Evolutionary conservation across 2,797 vertebrate genomes (phyloP).

Genomic region (Acipenser ruthenus): DNA sequence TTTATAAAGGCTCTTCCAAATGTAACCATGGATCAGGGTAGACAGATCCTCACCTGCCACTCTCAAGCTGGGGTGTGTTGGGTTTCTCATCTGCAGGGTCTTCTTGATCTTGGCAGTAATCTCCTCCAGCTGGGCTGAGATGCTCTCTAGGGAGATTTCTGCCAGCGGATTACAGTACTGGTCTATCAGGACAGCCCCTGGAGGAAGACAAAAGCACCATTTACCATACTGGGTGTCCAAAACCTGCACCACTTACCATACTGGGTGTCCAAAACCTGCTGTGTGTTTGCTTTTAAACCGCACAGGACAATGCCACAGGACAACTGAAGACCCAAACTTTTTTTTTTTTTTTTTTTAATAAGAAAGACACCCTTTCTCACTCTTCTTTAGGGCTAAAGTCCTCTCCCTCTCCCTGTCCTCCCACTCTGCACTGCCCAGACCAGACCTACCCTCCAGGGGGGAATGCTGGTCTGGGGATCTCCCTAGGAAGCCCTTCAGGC

Average conservation of each 20-base stretch:
- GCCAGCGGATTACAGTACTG: conserved; percentile 93
- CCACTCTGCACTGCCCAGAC: neutral
- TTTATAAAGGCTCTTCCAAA: too few species aligned
- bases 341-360: too few species aligned
- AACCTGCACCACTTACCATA: too few species aligned
- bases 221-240: too few species aligned
- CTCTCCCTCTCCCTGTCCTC: too few species aligned
- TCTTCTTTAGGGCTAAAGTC: too few species aligned
- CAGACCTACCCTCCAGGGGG: conserved; percentile 73
- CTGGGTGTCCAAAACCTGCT: too few species aligned
- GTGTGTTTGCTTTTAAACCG: too few species aligned
- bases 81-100: conserved; percentile 70
- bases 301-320: too few species aligned
- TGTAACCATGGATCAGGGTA: too few species aligned
- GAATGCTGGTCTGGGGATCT: conserved; percentile 71
- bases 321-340: too few species aligned
- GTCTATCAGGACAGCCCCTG: conserved; percentile 88
- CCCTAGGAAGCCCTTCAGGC: conserved; percentile 82
- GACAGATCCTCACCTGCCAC: neutral
- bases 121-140: conserved; percentile 76
- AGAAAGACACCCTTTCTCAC: too few species aligned
- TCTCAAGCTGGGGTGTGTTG: conserved; percentile 80
- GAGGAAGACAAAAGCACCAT: conserved; percentile 19
- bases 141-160: conserved; percentile 70
- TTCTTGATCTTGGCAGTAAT: conserved; percentile 81